Base-by-base conservation (phyloP, 2,797 vertebrate species). In the Microhierax caerulescens region DNA sequence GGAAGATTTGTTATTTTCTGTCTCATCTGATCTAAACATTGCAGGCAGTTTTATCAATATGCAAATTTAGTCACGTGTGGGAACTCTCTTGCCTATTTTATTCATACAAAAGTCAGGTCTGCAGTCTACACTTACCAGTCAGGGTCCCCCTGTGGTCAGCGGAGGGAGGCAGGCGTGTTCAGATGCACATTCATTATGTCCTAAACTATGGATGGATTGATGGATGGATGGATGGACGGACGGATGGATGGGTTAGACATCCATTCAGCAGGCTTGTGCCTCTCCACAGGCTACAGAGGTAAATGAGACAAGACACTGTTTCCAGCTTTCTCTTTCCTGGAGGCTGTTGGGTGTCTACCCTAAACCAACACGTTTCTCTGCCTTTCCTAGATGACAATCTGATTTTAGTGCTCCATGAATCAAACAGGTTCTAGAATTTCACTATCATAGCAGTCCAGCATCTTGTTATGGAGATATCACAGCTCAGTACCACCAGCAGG, bases 381-480 rank as follows among this genome's bases (percentile, higher is more conserved):
- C 23, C 13, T 91, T 69, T 88, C 7, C 30, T 59, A 36, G 7
- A 8, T 0, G 0, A 39, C 24, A 39, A 50, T n/a, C 0, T 0
- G n/a, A 53, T 67, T 83, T 54, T 56, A 67, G 22, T 24, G 2
- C 17, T 83, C 43, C 1, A 0, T 77, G 41, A 17, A 63, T 36
- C 24, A 63, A 90, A 69, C 6, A 74, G 13, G 22, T 80, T 86
- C 51, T 65, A 43, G 51, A 63, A 86, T 30, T 54, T 83, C 47
- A 63, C 34, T 32, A 3, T 48, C 11, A 14, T 13, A 36, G 7
- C 17, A 41, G 18, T 41, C 25, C 11, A 67, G 30, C 27, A 27
- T 76, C 69, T 78, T 1, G 1, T 64, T n/a, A 64, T 13, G 36
- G 32, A 51, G 53, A 30, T 43, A 43, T 11, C 27, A 67, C 43